Base-by-base conservation (phyloP, 1,140 invertebrate species). In the Zophobas morio region DNA sequence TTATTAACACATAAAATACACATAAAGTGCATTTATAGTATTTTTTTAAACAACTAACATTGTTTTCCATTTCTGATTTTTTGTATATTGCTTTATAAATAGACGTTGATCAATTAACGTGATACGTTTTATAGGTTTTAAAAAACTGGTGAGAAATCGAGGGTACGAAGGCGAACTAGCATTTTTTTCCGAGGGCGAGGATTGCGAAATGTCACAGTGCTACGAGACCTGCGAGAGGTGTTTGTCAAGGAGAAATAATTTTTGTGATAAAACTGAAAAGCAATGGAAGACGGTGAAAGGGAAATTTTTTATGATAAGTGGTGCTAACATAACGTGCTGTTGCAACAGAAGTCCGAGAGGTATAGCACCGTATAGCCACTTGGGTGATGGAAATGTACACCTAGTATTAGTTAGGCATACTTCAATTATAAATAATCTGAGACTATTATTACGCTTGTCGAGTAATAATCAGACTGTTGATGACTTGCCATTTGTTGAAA, bases 341-440 rank as follows among this genome's bases (percentile, higher is more conserved):
- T 96, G 94, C 84, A 87, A 88, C 5, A 90, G 92, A 70, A 92
- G 91, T 82, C 94, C 94, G 0, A 90, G 92, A 81, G 95, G 95
- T 74, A 91, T 95, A 79, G 93, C 93, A 70, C 93, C 94, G 0
- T 91, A 91, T 75, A 92, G 93, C 87, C 95, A 96, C 85, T 87
- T 96, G 3, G 94, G 94, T 0, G 94, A 96, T 86, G 95, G 95
- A 20, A 94, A 91, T 84, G 87, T 94, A 54, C 94, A 96, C 85
- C 86, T 96, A 70, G 92, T 96, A 78, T 80, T 96, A 35, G 91
- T 96, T 33, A 89, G 89, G 51, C 91, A 94, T 80, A 94, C 94
- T 20, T 93, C 93, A 1, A 80, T 95, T 53, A 80, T 94, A 6
- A 92, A 95, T 82, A 95, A 94, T 85, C 84, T 96, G 32, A 88